Percentiles rank a stretch among this genome's conserved stretches.
phyloP scores from a whole-genome alignment of 2,797 vertebrate species.

The Phataginus tetradactyla region DNA sequence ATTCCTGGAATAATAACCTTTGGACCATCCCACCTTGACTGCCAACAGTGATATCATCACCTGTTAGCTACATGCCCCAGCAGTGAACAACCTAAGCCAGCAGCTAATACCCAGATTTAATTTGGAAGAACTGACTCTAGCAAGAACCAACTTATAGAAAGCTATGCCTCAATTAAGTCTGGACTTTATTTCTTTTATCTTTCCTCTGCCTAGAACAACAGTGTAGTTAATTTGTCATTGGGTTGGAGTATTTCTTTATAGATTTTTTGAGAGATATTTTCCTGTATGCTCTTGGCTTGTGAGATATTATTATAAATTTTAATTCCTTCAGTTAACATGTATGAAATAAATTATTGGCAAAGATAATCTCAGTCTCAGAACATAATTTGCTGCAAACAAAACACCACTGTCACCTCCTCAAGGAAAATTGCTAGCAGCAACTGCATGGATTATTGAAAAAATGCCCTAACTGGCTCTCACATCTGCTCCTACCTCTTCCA shows the following conservation, averaged over 20 bases:
- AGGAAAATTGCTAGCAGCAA: not conserved
- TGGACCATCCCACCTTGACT: not conserved
- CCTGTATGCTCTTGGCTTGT: not conserved
- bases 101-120: not conserved
- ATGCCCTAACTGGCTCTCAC: not conserved
- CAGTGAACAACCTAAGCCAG: not conserved
- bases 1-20: not conserved
- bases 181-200: not conserved
- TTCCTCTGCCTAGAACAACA: not conserved
- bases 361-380: not conserved
- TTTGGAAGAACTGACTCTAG: not conserved
- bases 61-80: not conserved
- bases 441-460: not conserved
- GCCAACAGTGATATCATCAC: not conserved
- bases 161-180: not conserved
- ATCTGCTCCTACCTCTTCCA: not conserved
- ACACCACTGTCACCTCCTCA: not conserved
- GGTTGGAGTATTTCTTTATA: not conserved
- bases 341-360: not conserved
- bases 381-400: not conserved
- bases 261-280: not conserved
- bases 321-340: not conserved
- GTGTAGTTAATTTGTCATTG: not conserved
- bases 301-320: not conserved
- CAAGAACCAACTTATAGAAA: not conserved